These are phyloP conservation scores for Ligdia adustata DNA, from an alignment of 2,888 invertebrate genomes.

Conservation along the genomic window DNA sequence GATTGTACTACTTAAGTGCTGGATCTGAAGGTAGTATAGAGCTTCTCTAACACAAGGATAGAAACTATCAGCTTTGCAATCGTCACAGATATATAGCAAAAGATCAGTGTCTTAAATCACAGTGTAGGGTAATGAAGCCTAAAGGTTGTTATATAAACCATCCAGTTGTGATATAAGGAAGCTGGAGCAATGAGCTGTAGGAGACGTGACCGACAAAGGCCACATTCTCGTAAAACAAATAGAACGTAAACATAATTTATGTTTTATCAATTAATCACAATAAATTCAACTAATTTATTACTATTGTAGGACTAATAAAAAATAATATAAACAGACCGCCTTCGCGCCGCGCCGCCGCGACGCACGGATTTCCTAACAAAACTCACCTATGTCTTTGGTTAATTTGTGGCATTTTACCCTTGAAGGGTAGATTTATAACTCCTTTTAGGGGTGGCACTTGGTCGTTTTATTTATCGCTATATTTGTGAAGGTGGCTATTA, in stretches of 20 bases:
- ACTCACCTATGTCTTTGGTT: constrained; percentile 32
- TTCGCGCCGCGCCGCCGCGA: constrained; percentile 20
- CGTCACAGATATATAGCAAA: too few species aligned
- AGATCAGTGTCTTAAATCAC: not conserved
- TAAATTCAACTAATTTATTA: constrained; percentile 20
- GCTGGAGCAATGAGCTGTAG: not conserved
- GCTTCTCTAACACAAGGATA: too few species aligned
- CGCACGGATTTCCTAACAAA: constrained; percentile 29
- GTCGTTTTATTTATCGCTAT: constrained; percentile 66
- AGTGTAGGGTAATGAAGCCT: constrained; percentile 5
- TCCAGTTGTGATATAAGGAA: constrained; percentile 4
- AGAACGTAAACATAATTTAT: constrained; percentile 12
- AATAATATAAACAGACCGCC: constrained; percentile 22
- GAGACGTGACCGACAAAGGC: constrained; percentile 7
- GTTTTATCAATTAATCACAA: constrained; percentile 19
- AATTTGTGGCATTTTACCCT: constrained; percentile 44
- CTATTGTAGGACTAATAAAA: constrained; percentile 6
- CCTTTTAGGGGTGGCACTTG: constrained; percentile 54
- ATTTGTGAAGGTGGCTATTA: constrained; percentile 72
- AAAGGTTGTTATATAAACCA: constrained; percentile 4
- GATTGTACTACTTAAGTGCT: too few species aligned
- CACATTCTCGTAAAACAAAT: constrained; percentile 1
- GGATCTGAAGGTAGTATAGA: too few species aligned
- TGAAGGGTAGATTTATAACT: constrained; percentile 56
- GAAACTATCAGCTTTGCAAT: too few species aligned